Evolutionary conservation across 2,113 vertebrate species (phyloP).

Genomic region (zebrafish (Danio rerio)): DNA sequence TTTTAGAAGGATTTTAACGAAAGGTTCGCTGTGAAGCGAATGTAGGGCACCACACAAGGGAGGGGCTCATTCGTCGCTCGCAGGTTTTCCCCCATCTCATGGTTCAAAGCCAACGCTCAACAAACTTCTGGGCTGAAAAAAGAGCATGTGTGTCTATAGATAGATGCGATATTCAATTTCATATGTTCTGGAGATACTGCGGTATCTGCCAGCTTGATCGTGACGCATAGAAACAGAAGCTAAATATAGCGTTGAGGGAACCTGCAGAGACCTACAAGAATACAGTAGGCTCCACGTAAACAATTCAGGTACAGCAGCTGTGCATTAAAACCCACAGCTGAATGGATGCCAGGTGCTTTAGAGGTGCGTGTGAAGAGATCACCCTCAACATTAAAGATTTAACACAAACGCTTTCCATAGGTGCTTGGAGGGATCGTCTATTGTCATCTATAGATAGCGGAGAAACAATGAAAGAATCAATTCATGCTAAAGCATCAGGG

Average conservation of each 20-base stretch:
- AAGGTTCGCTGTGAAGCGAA: conserved; percentile 9
- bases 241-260: conserved; percentile 74
- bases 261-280: conserved; percentile 65
- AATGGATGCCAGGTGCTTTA: conserved; percentile 12
- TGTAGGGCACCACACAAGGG: conserved; percentile 13
- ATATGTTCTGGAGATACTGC: conserved; percentile 59
- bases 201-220: conserved; percentile 70
- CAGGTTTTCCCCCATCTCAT: conserved; percentile 13
- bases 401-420: background rate
- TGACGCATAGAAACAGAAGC: conserved; percentile 74
- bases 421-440: background rate
- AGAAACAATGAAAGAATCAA: background rate
- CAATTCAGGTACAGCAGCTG: conserved; percentile 6
- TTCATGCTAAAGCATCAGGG: background rate
- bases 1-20: background rate
- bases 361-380: conserved; percentile 6
- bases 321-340: conserved; percentile 12
- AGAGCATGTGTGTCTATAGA: conserved; percentile 51
- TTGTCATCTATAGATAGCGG: background rate
- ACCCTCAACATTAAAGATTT: conserved; percentile 24
- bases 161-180: conserved; percentile 60
- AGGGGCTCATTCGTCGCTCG: conserved; percentile 5
- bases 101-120: conserved; percentile 27
- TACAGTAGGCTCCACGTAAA: conserved; percentile 33
- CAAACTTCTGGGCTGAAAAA: conserved; percentile 48